Evolutionary conservation across 2,797 vertebrate genomes (phyloP), one percentile per base, ranked within the genome.

Genomic region (Kryptopterus vitreolus): DNA sequence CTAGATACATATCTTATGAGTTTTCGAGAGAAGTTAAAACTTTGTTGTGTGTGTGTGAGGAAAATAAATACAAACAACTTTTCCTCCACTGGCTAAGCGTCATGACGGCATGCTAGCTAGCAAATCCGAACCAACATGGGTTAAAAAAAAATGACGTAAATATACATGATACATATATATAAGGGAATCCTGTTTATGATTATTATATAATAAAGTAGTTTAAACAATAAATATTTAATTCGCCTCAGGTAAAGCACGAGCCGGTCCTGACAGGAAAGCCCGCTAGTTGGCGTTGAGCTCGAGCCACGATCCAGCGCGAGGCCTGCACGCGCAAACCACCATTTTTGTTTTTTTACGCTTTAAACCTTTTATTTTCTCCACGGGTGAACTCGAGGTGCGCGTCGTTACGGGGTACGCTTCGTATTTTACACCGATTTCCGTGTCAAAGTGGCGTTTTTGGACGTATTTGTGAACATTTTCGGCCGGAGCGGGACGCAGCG

Each of bases 241-340:
- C 8, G 18, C 48, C 48, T 22, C 16, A 52, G 26, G 26, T n/a
- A n/a, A 70, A 70, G 2, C 48, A 11, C 1, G 8, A 3, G 7
- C 12, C 1, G 38, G 7, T 9, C 38, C 13, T 50, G 57, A 75
- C 38, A 50, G 38, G 11, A 33, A n/a, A 2, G 57, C 38, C n/a
- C 71, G 13, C 18, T 38, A 73, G 46, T 4, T 15, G 4, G 13
- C 8, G 26, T 26, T 2, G 20, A 18, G 33, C 63, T 50, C 16
- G 33, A 55, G 61, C 48, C 75, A 43, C n/a, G 75, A 77, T 38
- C 38, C 46, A 33, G 7, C 13, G 4, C 4, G 63, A 69, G 76
- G 76, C 76, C 76, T 78, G 33, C 24, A 31, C 31, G n/a, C 46
- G 50, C 76, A 22, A 24, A 18, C 3, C 13, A 43, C 38, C 38